Base-by-base conservation (phyloP, 2,888 invertebrate genomes). In the Bembecia ichneumoniformis region DNA sequence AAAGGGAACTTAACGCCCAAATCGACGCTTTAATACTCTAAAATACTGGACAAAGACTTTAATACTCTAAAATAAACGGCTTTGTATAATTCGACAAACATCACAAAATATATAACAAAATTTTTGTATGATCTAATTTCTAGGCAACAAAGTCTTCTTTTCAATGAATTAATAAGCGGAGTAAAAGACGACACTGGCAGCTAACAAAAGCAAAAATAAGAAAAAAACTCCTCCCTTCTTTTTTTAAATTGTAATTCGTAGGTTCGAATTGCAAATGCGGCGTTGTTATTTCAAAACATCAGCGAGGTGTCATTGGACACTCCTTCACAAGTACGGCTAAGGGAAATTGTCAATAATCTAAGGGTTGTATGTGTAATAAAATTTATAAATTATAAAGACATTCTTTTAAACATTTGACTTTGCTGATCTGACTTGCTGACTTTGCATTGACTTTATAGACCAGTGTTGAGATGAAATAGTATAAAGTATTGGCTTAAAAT, bases 281-380 rank as follows among this genome's bases (percentile, higher is more conserved):
- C 80, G 74, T 83, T 84, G 83, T 78, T 80, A 84, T 86, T 86
- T 86, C 86, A 86, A 86, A 87, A 87, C 86, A 80, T 77, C 77
- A 82, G 77, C 61, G 78, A 82, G 82, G 84, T 84, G 86, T 86
- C 84, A 86, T 79, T 76, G 75, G 82, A 86, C 80, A 83, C 84
- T 83, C 84, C 83, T 78, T 77, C 62, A 54, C 52, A 49, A 52
- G 65, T 67, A 71, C 52, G 54, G 74, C 40, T 51, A 10, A 49
- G 55, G 57, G 74, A 68, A 80, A 82, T 67, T 77, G 49, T 62
- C 36, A 46, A 15, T 5, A 20, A 20, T 20, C 20, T 20, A 5
- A 4, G 20, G 20, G 3, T 2, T 17, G 17, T 20, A 20, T 20
- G 20, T 5, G 20, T 20, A 20, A n/a, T n/a, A n/a, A n/a, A n/a